Conservation (phyloP, 2,113 vertebrate species). For the Hylia prasina region DNA sequence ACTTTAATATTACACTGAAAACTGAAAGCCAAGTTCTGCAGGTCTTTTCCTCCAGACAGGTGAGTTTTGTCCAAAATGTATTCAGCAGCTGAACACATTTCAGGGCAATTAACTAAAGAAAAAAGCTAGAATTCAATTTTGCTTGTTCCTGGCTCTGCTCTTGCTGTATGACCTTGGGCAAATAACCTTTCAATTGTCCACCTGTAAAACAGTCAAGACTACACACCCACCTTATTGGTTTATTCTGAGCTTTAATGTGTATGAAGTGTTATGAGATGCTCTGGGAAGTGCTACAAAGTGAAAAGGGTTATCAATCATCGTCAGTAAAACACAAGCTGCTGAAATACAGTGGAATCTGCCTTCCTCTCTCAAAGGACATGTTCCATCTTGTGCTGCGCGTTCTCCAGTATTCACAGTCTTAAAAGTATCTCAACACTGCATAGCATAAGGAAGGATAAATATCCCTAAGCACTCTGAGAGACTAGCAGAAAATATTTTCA, state of each 20-base stretch:
- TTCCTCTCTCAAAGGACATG: background rate
- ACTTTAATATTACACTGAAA: background rate
- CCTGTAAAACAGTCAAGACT: constrained; percentile 12
- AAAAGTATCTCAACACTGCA: background rate
- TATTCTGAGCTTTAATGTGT: constrained; percentile 17
- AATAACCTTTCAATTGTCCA: constrained; percentile 30
- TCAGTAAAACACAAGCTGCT: constrained; percentile 38
- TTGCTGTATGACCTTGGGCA: constrained; percentile 14
- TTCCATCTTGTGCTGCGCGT: background rate
- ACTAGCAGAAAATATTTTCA: background rate
- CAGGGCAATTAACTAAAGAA: background rate
- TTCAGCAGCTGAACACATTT: background rate
- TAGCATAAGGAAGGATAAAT: constrained; percentile 8
- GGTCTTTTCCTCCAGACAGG: background rate
- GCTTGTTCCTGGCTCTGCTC: background rate
- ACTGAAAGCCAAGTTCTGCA: background rate
- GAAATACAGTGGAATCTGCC: background rate
- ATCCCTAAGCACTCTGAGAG: constrained; percentile 3
- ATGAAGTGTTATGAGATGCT: background rate
- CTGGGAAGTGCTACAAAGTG: constrained; percentile 40
- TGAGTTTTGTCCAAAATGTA: background rate
- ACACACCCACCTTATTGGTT: background rate
- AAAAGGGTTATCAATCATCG: constrained; percentile 19
- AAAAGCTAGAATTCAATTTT: background rate
- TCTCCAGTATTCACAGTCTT: background rate